These are phyloP conservation scores for Geopemphigus sp. DNA, from an alignment of 1,140 invertebrate species.

Conservation along the genomic window DNA sequence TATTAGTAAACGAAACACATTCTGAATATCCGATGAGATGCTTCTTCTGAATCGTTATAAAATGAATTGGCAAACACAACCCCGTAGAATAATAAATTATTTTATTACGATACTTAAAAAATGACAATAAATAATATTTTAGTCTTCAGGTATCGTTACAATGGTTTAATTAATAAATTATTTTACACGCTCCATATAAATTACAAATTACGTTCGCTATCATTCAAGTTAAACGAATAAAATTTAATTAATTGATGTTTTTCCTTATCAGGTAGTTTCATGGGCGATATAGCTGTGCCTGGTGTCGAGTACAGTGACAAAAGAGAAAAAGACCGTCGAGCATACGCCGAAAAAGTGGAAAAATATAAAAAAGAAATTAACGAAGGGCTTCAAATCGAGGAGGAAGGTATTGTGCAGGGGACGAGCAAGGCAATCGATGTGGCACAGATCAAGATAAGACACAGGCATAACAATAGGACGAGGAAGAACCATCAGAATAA, in stretches of 20 bases:
- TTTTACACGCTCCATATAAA: too few relatives aligned
- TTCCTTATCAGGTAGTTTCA: constrained; percentile 51
- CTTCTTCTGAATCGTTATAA: not conserved
- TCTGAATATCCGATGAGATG: not conserved
- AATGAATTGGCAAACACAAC: not conserved
- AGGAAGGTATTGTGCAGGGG: constrained; percentile 65
- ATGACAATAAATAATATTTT: not conserved
- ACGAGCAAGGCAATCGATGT: constrained; percentile 38
- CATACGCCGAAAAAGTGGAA: constrained; percentile 66
- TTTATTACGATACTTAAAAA: not conserved
- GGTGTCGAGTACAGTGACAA: constrained; percentile 52
- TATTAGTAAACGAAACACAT: not conserved
- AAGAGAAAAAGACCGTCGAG: constrained; percentile 17
- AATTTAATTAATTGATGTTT: too few relatives aligned
- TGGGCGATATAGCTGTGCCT: constrained; percentile 53
- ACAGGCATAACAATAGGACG: constrained; percentile 30
- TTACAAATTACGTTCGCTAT: too few relatives aligned
- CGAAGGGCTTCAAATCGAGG: constrained; percentile 77
- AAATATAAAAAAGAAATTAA: constrained; percentile 75
- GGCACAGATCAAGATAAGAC: constrained; percentile 27
- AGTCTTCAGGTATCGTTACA: not conserved
- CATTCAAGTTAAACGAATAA: too few relatives aligned
- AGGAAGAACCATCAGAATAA: constrained; percentile 25
- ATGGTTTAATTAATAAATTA: too few relatives aligned
- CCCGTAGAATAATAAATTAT: not conserved